These are phyloP conservation scores for Lagopus muta DNA, from an alignment of 2,113 vertebrate genomes.

Conservation along the genomic window DNA sequence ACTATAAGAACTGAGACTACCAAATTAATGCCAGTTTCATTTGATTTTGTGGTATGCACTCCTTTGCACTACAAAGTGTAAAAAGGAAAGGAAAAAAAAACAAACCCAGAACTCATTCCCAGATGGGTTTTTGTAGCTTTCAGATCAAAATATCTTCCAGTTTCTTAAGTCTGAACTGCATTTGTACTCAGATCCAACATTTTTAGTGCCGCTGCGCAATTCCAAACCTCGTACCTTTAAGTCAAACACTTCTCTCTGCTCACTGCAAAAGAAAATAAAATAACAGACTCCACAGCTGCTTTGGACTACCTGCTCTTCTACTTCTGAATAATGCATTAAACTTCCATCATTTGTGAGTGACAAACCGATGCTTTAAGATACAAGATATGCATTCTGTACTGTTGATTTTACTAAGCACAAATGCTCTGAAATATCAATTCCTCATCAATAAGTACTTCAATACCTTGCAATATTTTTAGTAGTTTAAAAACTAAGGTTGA, in stretches of 20 bases:
- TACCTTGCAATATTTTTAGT: neutral
- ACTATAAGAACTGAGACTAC: conserved; percentile 52
- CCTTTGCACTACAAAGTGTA: conserved; percentile 68
- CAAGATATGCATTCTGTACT: conserved; percentile 35
- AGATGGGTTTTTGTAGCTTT: conserved; percentile 36
- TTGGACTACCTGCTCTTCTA: conserved; percentile 19
- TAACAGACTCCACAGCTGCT: conserved; percentile 1
- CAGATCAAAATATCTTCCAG: conserved; percentile 61
- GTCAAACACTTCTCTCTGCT: neutral
- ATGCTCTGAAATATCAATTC: conserved; percentile 39
- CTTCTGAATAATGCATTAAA: conserved; percentile 55
- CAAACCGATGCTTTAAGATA: conserved; percentile 27
- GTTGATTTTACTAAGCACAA: conserved; percentile 42
- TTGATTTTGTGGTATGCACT: conserved; percentile 56
- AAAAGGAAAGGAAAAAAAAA: neutral
- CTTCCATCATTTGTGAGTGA: conserved; percentile 50
- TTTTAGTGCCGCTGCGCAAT: neutral
- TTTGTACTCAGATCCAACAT: conserved; percentile 30
- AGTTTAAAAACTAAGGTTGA: neutral
- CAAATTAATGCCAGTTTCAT: conserved; percentile 70
- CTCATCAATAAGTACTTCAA: conserved; percentile 45
- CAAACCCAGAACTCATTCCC: conserved; percentile 26
- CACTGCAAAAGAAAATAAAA: conserved; percentile 25
- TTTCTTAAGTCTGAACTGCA: conserved; percentile 53
- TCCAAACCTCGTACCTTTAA: conserved; percentile 28